Evolutionary conservation across 2,797 vertebrate genomes (phyloP), one percentile per base, ranked within the genome.

Genomic region (Malurus splendens): DNA sequence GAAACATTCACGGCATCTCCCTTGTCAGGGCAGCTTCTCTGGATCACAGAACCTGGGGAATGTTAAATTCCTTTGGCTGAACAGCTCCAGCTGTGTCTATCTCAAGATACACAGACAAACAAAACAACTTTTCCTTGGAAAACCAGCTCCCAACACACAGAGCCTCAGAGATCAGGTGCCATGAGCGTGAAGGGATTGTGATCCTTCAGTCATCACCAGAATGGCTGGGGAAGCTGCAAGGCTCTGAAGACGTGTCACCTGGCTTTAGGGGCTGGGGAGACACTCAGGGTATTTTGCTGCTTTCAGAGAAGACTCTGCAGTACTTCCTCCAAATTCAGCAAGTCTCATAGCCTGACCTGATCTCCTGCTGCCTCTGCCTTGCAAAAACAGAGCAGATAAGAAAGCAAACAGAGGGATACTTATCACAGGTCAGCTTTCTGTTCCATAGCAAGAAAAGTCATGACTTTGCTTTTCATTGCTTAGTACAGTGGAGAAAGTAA

Each of bases 101-200:
- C 24, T 64, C 51, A 10, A 17, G 9, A 36, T 17, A 27, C 6
- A 42, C 13, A 55, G 24, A 52, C 18, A 72, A 54, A 28, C 19
- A 55, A 77, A 78, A 2, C 30, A 62, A 22, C 22, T 42, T 54
- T 50, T 68, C 67, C 67, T 74, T 48, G n/a, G 66, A 41, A 71
- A 81, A 83, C 0, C 36, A 74, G 13, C 27, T 47, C 59, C 60
- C 22, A 72, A 59, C 6, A 56, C 1, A 1, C 22, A 41, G 42
- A 60, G n/a, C 50, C 18, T 18, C 18, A 48, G 20, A 32, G 50
- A 75, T 24, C 4, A 1, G 3, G 30, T 56, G 42, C 10, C 25
- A 7, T 0, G 12, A 50, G 16, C 1, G 18, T 30, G 74, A 45
- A 52, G 61, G 65, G 27, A 22, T 32, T 0, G 0, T 9, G 20